These are phyloP conservation scores for Beaufortia kweichowensis DNA, from an alignment of 2,113 vertebrate genomes.

Conservation along the genomic window DNA sequence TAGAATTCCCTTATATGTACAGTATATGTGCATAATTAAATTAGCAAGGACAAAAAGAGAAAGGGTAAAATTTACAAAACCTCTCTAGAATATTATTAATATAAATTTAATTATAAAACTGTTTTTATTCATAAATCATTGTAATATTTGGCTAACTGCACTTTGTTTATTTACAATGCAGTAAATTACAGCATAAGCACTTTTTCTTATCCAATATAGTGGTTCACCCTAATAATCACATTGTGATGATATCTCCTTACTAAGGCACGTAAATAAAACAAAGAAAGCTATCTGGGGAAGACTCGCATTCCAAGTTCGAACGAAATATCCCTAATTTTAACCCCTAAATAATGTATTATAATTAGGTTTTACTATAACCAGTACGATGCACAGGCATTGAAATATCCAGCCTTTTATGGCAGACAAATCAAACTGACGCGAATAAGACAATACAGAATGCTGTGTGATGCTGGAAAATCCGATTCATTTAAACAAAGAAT, in stretches of 20 bases:
- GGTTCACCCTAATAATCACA: not conserved
- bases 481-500: not conserved
- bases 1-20: no score
- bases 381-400: not conserved
- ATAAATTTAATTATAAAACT: no score
- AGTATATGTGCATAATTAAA: not conserved
- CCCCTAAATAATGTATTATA: not conserved
- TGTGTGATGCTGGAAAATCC: not conserved
- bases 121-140: no score
- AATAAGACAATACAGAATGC: slow-evolving; percentile 25
- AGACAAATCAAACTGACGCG: slow-evolving; percentile 31
- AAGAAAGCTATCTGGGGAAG: not conserved
- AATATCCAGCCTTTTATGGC: slow-evolving; percentile 26
- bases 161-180: no score
- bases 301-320: not conserved
- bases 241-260: not conserved
- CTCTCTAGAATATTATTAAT: not conserved
- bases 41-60: not conserved
- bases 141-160: no score
- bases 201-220: not conserved
- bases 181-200: no score
- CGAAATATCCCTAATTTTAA: not conserved
- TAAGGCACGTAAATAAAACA: slow-evolving; percentile 7
- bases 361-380: not conserved
- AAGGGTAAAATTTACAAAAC: not conserved